phyloP scores from a whole-genome alignment of 2,113 vertebrate genomes.

The Microcebus jonahi region DNA sequence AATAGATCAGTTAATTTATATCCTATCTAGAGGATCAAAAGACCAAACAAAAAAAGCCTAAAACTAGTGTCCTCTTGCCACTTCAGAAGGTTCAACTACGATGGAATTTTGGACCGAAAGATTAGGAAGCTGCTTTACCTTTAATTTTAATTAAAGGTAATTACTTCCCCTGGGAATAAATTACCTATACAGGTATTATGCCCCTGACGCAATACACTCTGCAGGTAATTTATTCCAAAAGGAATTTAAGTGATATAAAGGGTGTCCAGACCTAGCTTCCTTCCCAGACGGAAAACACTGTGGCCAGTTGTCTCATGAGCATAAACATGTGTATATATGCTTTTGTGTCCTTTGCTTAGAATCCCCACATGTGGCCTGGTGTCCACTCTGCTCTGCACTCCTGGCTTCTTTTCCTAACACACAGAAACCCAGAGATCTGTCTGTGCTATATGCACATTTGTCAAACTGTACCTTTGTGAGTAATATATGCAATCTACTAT shows the following conservation, averaged over 20 bases:
- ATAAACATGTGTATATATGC: accelerated
- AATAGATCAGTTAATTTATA: neutral
- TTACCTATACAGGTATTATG: too few relatives aligned
- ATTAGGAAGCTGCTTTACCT: neutral
- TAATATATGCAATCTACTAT: accelerated
- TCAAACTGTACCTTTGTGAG: accelerated
- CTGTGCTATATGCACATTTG: accelerated
- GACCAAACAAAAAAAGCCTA: neutral
- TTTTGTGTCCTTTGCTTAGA: neutral
- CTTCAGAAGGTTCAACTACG: neutral
- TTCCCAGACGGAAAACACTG: neutral
- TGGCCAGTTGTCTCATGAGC: neutral
- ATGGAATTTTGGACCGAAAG: neutral
- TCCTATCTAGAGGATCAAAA: neutral
- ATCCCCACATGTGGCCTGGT: neutral
- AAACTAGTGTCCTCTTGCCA: neutral
- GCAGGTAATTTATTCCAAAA: neutral
- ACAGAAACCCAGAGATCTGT: neutral
- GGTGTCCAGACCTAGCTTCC: neutral
- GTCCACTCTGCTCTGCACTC: neutral
- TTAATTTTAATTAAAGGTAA: too few relatives aligned
- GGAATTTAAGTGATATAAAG: neutral
- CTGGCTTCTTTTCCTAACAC: neutral
- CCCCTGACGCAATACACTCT: too few relatives aligned
- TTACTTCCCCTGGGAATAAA: too few relatives aligned